phyloP scores from a whole-genome alignment of 2,797 vertebrate species.

The Xyrichtys novacula region DNA sequence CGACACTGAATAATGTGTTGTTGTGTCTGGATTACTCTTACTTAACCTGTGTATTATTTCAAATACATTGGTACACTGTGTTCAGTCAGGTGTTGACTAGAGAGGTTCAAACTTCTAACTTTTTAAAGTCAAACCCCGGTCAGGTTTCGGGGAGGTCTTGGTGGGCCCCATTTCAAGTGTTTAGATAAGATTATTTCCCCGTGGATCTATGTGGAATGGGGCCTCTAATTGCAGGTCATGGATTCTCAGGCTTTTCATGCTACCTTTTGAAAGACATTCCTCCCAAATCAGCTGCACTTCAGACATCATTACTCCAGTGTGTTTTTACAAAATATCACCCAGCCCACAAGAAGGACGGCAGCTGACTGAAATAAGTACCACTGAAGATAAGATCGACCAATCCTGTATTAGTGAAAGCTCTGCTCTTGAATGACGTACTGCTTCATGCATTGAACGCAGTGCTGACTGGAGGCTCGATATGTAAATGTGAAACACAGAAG shows the following conservation, averaged over 20 bases:
- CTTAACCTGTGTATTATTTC: neutral
- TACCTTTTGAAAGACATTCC: slow-evolving; percentile 28
- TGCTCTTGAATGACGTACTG: neutral
- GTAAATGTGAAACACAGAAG: neutral
- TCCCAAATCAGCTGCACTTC: neutral
- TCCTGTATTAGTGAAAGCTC: slow-evolving; percentile 9
- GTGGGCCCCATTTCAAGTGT: slow-evolving; percentile 16
- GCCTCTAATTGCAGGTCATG: slow-evolving; percentile 43
- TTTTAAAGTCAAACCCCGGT: neutral
- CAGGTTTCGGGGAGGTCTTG: neutral
- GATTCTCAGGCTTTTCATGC: slow-evolving; percentile 52
- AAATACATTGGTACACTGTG: neutral
- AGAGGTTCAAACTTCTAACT: neutral
- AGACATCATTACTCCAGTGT: slow-evolving; percentile 27
- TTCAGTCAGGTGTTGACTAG: neutral
- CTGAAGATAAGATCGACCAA: slow-evolving; percentile 9
- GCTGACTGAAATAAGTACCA: slow-evolving; percentile 16
- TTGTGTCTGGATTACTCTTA: neutral
- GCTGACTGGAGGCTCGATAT: neutral
- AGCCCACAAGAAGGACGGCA: neutral
- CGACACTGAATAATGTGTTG: neutral
- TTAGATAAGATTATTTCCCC: slow-evolving; percentile 57
- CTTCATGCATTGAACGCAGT: neutral
- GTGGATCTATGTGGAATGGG: slow-evolving; percentile 58
- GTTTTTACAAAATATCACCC: slow-evolving; percentile 53